These are phyloP conservation scores for Catagonus wagneri DNA, from an alignment of 2,113 vertebrate species.

Conservation along the genomic window DNA sequence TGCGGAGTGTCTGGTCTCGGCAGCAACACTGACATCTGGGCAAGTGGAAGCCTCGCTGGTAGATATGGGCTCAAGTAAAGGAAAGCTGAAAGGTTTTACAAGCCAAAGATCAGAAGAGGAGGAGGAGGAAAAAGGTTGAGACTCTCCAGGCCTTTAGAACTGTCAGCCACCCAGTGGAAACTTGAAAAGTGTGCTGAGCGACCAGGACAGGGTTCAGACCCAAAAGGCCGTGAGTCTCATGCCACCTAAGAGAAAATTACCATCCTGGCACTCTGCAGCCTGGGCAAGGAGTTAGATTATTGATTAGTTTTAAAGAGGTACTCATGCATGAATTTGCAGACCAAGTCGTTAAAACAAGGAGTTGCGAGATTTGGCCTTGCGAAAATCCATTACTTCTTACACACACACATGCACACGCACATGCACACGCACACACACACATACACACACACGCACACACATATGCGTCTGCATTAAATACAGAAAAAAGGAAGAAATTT, in stretches of 20 bases:
- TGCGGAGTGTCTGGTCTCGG: background rate
- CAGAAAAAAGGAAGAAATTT: background rate
- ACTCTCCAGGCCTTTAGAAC: background rate
- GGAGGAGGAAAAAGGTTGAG: background rate
- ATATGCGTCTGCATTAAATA: background rate
- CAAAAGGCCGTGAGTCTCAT: background rate
- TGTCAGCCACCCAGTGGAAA: background rate
- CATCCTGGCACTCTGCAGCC: background rate
- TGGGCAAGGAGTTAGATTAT: background rate
- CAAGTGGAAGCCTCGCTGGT: slow-evolving; percentile 60
- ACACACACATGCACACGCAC: too few species aligned
- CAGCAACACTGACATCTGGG: slow-evolving; percentile 16
- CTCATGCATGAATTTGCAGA: background rate
- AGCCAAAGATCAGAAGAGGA: background rate
- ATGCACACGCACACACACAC: too few species aligned
- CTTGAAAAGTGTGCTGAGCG: background rate
- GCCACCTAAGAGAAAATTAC: background rate
- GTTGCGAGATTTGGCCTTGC: background rate
- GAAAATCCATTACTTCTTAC: background rate
- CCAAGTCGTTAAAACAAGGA: background rate
- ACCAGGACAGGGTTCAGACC: background rate
- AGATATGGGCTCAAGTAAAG: slow-evolving; percentile 39
- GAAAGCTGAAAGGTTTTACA: background rate
- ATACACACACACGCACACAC: background rate
- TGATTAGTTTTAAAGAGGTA: slow-evolving; percentile 8